Evolutionary conservation across 30 jellyfish, hydroid and myxozoan genomes (phyloP), one percentile per base, ranked within the genome.

Genomic region (Hydra vulgaris): DNA sequence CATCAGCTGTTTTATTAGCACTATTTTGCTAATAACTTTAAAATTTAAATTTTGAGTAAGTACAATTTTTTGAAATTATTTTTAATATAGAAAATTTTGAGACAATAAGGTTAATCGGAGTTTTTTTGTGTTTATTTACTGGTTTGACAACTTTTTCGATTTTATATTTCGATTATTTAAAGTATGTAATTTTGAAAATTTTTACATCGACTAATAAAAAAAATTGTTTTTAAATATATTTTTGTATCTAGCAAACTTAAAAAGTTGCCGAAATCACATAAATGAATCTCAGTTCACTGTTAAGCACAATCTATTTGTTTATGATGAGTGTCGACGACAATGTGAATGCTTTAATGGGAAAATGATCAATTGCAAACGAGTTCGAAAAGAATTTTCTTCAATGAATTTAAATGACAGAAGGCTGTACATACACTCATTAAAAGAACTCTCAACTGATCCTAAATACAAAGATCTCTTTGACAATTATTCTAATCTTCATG

Each of bases 271-370:
- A 40, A 40, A 40, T 12, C 61, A 40, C n/a, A 56, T 16, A 69
- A 15, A 3, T 20, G 76, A 69, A 3, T 8, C 27, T 20, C 76
- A 16, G 72, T 56, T 20, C 25, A 3, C 27, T 12, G 12, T 40
- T 12, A 40, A 40, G 12, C 61, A 5, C 12, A 40, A 40, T 40
- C 5, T 12, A 3, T 40, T 22, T 73, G 66, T 73, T 27, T 19
- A 15, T 25, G 98, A 92, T 72, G 98, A 84, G 75, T 92, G 98
- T 53, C 89, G 87, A 15, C 83, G 98, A 17, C 72, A 66, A 19
- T 92, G 98, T 71, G 70, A 70, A 69, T 92, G 98, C 81, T 52
- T 67, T 23, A 74, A 85, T 72, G 98, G 98, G 7, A 81, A 66
- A 70, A 80, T 92, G 24, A 74, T 74, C 17, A 68, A 87, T 24